Conservation (phyloP, 2,797 vertebrate species). For the Neosalanx taihuensis region DNA sequence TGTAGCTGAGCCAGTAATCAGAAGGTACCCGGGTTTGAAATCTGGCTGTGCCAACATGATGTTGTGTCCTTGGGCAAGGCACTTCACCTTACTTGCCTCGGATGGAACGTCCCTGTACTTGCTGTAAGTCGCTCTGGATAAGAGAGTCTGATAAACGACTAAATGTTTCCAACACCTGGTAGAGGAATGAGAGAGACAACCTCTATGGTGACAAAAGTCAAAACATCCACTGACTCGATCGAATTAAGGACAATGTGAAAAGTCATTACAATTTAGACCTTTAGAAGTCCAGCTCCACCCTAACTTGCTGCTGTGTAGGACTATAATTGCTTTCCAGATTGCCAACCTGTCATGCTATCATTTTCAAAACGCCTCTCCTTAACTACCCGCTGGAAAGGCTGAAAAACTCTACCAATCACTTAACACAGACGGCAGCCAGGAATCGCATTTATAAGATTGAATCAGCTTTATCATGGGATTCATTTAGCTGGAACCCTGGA, state of each 20-base stretch:
- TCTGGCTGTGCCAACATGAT: too few relatives aligned
- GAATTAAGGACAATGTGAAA: not conserved
- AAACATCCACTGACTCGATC: not conserved
- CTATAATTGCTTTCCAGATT: constrained; percentile 1
- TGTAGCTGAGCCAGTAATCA: too few relatives aligned
- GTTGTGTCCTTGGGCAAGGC: too few relatives aligned
- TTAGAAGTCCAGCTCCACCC: not conserved
- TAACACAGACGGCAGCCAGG: not conserved
- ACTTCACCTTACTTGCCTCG: too few relatives aligned
- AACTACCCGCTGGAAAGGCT: not conserved
- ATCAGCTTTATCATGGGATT: not conserved
- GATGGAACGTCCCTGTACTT: too few relatives aligned
- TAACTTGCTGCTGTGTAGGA: not conserved
- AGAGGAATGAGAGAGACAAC: not conserved
- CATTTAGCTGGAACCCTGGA: not conserved
- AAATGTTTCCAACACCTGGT: not conserved
- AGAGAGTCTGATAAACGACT: too few relatives aligned
- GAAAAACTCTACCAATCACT: not conserved
- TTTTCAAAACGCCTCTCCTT: not conserved
- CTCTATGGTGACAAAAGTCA: not conserved
- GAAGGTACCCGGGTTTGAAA: too few relatives aligned
- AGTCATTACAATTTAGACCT: not conserved
- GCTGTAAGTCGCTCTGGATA: too few relatives aligned
- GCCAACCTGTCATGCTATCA: not conserved
- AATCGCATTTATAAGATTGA: not conserved